These are phyloP conservation scores for Yoshiicerus persimilis DNA, from an alignment of 1,140 invertebrate genomes.

Conservation along the genomic window DNA sequence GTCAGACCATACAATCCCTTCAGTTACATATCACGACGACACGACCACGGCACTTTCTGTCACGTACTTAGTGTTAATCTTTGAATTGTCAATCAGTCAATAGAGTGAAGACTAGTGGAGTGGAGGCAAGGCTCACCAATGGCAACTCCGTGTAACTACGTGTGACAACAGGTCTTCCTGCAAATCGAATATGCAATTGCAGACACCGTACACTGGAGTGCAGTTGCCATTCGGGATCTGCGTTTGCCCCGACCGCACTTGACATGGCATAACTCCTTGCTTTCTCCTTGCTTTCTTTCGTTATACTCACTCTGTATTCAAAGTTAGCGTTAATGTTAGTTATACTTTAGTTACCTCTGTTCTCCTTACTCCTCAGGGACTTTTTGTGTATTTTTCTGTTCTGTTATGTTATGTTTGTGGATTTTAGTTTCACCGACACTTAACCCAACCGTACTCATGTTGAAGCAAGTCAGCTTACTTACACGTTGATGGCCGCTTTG, in stretches of 20 bases:
- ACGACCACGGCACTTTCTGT: background rate
- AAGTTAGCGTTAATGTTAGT: background rate
- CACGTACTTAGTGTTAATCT: background rate
- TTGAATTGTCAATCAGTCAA: too few relatives aligned
- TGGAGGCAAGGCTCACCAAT: too few relatives aligned
- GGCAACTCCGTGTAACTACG: too few relatives aligned
- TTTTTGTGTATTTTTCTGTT: background rate
- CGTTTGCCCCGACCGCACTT: background rate
- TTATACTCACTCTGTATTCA: background rate
- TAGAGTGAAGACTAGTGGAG: too few relatives aligned
- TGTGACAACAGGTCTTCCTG: too few relatives aligned
- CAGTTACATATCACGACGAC: background rate
- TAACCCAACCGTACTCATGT: background rate
- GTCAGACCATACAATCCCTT: background rate
- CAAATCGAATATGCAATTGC: too few relatives aligned
- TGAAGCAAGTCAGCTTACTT: background rate
- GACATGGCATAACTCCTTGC: background rate
- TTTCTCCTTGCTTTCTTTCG: background rate
- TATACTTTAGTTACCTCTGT: background rate
- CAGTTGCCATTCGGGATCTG: background rate
- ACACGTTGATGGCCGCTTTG: background rate
- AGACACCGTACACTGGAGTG: too few relatives aligned
- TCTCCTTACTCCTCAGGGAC: background rate
- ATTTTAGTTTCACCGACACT: background rate
- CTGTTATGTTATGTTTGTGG: background rate